Conservation (phyloP, 2,113 vertebrate species). For the Struthidea cinerea region DNA sequence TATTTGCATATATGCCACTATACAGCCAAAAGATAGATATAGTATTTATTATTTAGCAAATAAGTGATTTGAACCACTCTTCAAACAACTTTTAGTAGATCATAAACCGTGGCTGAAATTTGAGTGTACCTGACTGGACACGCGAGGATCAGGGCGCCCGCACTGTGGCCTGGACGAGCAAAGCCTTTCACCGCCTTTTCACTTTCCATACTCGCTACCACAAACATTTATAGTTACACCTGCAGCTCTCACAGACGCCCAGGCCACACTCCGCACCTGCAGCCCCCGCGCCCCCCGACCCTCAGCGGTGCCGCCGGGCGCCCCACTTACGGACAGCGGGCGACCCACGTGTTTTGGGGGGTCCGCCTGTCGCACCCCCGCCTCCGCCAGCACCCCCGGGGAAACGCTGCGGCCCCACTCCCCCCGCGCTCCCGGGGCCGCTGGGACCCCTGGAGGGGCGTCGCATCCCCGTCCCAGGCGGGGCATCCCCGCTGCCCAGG, state of each 20-base stretch:
- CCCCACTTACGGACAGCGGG: neutral
- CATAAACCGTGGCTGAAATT: fast-evolving
- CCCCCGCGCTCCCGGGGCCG: neutral
- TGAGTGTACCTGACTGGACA: neutral
- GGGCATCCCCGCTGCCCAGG: neutral
- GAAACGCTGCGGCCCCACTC: neutral
- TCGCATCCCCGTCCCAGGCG: neutral
- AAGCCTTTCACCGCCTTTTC: neutral
- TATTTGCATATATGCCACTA: neutral
- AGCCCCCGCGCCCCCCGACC: no score
- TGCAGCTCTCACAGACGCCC: neutral
- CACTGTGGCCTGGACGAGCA: neutral
- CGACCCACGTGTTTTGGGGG: fast-evolving
- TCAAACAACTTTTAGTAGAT: neutral
- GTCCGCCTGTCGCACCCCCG: fast-evolving
- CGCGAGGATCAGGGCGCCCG: fast-evolving
- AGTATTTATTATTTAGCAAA: neutral
- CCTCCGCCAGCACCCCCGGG: neutral
- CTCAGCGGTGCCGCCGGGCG: neutral
- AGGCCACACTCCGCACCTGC: neutral
- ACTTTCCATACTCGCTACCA: fast-evolving
- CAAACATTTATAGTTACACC: fast-evolving
- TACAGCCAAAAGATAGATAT: neutral
- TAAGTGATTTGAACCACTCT: neutral
- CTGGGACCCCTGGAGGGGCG: neutral